These are phyloP conservation scores for Progne subis DNA, from an alignment of 2,113 vertebrate genomes.

Conservation along the genomic window DNA sequence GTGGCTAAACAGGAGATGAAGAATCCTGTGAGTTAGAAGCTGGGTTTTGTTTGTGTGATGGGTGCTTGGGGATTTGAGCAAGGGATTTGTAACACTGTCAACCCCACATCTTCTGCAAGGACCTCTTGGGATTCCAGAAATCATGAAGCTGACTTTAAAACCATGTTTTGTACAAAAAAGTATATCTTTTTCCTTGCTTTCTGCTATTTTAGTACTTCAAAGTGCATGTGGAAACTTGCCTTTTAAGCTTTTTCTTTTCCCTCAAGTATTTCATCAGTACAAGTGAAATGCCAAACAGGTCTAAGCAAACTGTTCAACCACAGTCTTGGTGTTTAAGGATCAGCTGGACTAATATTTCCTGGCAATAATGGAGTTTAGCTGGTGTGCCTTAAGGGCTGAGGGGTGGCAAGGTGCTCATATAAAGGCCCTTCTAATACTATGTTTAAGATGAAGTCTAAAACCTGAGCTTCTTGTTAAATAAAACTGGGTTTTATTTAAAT, in stretches of 20 bases:
- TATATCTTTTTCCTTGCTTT: neutral
- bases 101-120: rapidly evolving
- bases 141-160: neutral
- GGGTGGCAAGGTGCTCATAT: neutral
- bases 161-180: neutral
- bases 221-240: neutral
- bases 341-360: neutral
- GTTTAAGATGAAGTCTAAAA: neutral
- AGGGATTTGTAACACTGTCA: neutral
- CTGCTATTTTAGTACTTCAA: neutral
- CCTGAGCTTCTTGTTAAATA: neutral
- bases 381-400: neutral
- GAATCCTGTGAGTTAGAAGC: neutral
- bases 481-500: neutral
- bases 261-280: neutral
- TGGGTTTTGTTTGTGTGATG: neutral
- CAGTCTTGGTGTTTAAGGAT: neutral
- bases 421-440: neutral
- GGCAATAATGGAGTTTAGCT: neutral
- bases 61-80: neutral
- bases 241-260: neutral
- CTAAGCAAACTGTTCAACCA: neutral
- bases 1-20: neutral
- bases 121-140: neutral
- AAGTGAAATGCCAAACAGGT: neutral